A percentile compares a stretch with the other conserved stretches of the same genome.
Conservation (phyloP, 2,888 invertebrate species). For the Epinotia bilunana region DNA sequence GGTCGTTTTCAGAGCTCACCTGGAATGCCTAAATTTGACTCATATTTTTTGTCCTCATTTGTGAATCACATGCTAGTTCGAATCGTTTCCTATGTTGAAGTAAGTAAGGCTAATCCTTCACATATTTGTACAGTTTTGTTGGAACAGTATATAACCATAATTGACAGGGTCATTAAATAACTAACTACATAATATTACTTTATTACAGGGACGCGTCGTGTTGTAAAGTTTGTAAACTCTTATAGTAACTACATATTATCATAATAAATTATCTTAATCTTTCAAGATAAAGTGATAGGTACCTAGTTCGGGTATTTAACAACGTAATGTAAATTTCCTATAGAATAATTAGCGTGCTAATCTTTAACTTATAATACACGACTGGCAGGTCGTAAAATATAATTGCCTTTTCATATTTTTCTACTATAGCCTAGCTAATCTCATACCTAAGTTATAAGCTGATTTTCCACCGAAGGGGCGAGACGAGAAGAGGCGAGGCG, state of each 20-base stretch:
- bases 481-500: no score
- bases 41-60: no score
- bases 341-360: constrained; percentile 1
- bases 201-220: constrained; percentile 1
- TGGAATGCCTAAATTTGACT: no score
- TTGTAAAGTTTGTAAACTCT: constrained; percentile 18
- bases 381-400: not conserved
- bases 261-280: constrained; percentile 36
- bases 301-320: constrained; percentile 13
- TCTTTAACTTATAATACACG: constrained; percentile 5
- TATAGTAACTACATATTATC: constrained; percentile 4
- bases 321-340: constrained; percentile 20
- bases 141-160: not conserved
- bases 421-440: not conserved
- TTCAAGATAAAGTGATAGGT: constrained; percentile 28
- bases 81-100: not conserved
- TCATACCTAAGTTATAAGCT: not conserved
- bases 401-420: no score
- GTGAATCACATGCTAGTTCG: no score
- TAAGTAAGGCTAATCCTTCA: not conserved
- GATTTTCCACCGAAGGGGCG: no score
- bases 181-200: not conserved
- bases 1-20: no score
- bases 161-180: constrained; percentile 2
- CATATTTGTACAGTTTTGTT: not conserved